Evolutionary conservation across 2,888 invertebrate genomes (phyloP), one percentile per base, ranked within the genome.

Genomic region (Aspidiotus rigidus): DNA sequence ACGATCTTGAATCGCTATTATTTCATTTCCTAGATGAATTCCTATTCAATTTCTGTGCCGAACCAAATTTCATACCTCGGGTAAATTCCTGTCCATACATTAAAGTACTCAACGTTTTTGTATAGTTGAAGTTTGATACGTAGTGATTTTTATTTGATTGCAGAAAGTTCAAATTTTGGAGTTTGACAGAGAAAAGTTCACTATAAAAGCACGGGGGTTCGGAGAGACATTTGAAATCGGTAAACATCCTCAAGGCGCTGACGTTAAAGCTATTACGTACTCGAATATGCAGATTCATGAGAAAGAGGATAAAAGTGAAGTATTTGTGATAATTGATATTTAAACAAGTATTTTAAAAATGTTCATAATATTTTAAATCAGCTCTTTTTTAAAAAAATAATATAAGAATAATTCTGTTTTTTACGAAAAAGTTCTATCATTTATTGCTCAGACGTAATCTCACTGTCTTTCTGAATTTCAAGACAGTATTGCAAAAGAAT

Each of bases 201-300:
- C 83, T 76, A 90, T 97, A 76, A 86, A 85, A 74, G 84, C 85
- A 2, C 78, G 76, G 71, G 84, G 83, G 7, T 92, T 87, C 76
- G 97, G 99, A n/a, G 99, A 99, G 80, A 88, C 90, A 75, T 99
- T 99, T 79, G 84, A 85, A 75, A 82, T 97, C 69, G 87, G 87
- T 1, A 96, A 93, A 79, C 98, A 99, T 81, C 93, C 96, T 0
- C 98, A 96, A 80, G 98, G 97, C 13, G 89, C 93, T 2, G 99
- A 99, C 81, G 94, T 99, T 3, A 99, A 99, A 79, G 99, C 99
- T 44, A 99, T 99, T 73, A 99, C 99, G 7, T 99, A 99, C 80
- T 97, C 98, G 8, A 94, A 96, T 69, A 98, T 99, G 98, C 97
- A 99, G 81, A 85, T 91, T 61, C 81, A 83, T 74, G 81, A 83